Conservation (phyloP, 2,888 invertebrate species). For the Diadegma fenestrale region DNA sequence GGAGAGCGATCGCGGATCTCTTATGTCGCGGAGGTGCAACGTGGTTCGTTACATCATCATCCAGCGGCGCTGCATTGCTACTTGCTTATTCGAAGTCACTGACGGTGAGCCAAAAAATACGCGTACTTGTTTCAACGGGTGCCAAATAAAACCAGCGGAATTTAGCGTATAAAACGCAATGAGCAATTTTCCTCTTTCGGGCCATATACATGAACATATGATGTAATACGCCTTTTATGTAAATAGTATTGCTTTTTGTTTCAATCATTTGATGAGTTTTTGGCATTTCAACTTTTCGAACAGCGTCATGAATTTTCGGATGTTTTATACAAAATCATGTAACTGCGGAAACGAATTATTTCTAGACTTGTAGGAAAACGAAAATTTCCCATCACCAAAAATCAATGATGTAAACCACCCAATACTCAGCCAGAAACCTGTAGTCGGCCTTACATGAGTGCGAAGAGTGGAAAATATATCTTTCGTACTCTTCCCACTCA, state of each 20-base stretch:
- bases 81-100: constrained; percentile 29
- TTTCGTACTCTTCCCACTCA: too few species aligned
- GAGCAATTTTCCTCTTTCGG: constrained; percentile 80
- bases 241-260: not conserved
- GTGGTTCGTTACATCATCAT: constrained; percentile 55
- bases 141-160: constrained; percentile 43
- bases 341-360: not conserved
- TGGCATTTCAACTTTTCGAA: not conserved
- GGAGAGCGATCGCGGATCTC: constrained; percentile 45
- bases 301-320: not conserved
- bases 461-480: too few species aligned
- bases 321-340: not conserved
- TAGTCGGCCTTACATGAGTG: too few species aligned
- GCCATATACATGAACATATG: constrained; percentile 67
- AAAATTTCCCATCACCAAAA: not conserved
- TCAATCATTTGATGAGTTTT: not conserved
- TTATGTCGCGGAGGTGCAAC: constrained; percentile 45
- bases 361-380: not conserved
- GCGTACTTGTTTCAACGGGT: constrained; percentile 26
- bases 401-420: too few species aligned
- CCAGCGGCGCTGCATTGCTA: constrained; percentile 35
- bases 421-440: too few species aligned
- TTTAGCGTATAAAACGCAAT: constrained; percentile 17
- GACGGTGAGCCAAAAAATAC: constrained; percentile 40
- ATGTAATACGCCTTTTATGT: constrained; percentile 53